Conservation (phyloP, 1,140 invertebrate genomes). For the Diabrotica undecimpunctata region DNA sequence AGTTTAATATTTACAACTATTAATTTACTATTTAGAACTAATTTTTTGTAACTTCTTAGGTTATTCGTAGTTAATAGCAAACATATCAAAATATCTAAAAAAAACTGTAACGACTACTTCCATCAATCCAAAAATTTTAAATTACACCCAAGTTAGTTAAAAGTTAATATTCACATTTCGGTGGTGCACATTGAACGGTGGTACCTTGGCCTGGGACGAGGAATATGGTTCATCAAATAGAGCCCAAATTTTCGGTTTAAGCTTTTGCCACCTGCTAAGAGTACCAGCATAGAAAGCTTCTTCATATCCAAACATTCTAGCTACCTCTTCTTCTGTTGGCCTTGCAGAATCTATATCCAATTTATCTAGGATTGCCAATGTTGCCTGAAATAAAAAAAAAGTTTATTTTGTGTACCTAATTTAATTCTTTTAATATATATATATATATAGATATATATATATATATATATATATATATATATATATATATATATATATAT, state of each 20-base stretch:
- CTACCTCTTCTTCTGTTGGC: slow-evolving; percentile 94
- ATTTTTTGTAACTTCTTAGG: too few species aligned
- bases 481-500: too few species aligned
- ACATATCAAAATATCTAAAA: neutral
- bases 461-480: too few species aligned
- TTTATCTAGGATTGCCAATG: slow-evolving; percentile 91
- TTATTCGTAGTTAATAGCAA: too few species aligned
- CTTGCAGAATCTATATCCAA: slow-evolving; percentile 95
- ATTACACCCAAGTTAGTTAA: slow-evolving; percentile 26
- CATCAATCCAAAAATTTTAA: neutral
- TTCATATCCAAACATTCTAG: slow-evolving; percentile 96
- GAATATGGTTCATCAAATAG: slow-evolving; percentile 98
- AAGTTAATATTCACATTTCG: slow-evolving; percentile 43
- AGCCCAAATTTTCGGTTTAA: slow-evolving; percentile 97
- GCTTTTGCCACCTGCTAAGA: slow-evolving; percentile 84
- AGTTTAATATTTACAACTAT: too few species aligned
- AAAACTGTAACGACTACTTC: neutral
- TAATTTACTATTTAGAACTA: too few species aligned
- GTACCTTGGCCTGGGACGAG: slow-evolving; percentile 91
- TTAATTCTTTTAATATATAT: too few species aligned
- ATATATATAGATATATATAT: too few species aligned
- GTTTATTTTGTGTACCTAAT: too few species aligned
- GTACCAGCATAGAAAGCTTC: slow-evolving; percentile 87
- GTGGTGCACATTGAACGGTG: slow-evolving; percentile 40
- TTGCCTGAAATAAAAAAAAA: slow-evolving; percentile 63